Base-by-base conservation (phyloP, 2,888 invertebrate genomes). In the Muschampia plurimacula region DNA sequence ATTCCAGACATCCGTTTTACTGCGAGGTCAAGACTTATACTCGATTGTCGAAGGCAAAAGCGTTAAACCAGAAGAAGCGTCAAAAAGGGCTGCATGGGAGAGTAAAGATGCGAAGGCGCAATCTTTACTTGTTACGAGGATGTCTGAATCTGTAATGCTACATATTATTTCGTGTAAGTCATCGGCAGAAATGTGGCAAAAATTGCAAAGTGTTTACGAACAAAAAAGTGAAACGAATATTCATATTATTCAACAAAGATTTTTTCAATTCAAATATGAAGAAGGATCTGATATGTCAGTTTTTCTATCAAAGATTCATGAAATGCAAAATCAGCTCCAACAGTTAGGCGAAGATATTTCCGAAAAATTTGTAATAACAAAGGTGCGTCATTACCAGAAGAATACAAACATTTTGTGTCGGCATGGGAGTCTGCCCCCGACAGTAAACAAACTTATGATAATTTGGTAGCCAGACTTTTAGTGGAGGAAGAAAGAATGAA, bases 201-300 rank as follows among this genome's bases (percentile, higher is more conserved):
- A 46, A 46, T 10, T 46, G 0, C 46, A 46, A 4, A 46, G 46
- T 46, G 46, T 46, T 4, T 46, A 46, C 6, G 46, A 46, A n/a
- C 46, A 46, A n/a, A 46, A 46, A 5, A 46, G n/a, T 13, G 46
- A 46, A 46, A 83, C 83, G 2, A 83, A 75, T n/a, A 74, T 84
- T 8, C 83, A 85, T 78, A 78, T 84, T n/a, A 59, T 85, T 1
- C 86, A 85, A 55, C 83, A 85, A 60, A 66, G 81, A 36, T 84
- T 84, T 41, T 83, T 84, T 52, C 77, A 81, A 57, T 81, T 69
- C 22, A 82, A 82, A 41, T 82, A 60, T 36, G 79, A 80, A 62
- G 57, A 77, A 59, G 78, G 78, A 0, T 49, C 5, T 0, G 78
- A 77, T 0, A 83, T 82, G 80, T 79, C 80, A 0, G 62, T 59